These are phyloP conservation scores for Pachydiplax longipennis DNA, from an alignment of 2,888 invertebrate species.

Conservation along the genomic window DNA sequence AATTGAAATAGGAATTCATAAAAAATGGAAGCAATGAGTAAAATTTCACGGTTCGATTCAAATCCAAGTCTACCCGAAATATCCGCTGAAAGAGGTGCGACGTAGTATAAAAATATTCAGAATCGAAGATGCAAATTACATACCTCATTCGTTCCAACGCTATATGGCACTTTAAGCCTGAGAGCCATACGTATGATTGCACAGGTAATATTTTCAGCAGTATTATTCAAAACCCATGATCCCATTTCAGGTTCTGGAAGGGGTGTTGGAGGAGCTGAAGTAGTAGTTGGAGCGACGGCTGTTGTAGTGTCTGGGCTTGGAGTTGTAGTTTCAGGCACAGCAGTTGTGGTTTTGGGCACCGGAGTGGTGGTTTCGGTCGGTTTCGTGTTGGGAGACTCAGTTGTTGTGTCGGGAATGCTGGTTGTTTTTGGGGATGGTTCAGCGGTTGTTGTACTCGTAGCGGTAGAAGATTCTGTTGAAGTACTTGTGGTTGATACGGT, in stretches of 20 bases:
- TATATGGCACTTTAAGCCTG: constrained; percentile 68
- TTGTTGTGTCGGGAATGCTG: no score
- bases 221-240: constrained; percentile 62
- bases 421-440: not conserved
- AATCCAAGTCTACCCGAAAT: no score
- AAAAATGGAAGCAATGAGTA: no score
- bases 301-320: not conserved
- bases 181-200: constrained; percentile 72
- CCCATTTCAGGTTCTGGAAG: constrained; percentile 58
- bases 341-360: not conserved
- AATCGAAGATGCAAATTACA: not conserved
- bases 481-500: not conserved
- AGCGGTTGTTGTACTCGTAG: not conserved
- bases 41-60: no score
- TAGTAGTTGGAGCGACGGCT: not conserved
- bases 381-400: not conserved
- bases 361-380: not conserved
- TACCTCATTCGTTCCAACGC: constrained; percentile 58
- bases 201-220: constrained; percentile 65
- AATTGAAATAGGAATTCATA: no score
- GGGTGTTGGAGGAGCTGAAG: constrained; percentile 53
- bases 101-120: no score
- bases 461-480: not conserved
- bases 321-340: not conserved
- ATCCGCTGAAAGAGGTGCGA: no score